phyloP scores from a whole-genome alignment of 1,140 invertebrate species.

The Heliconius hewitsoni region DNA sequence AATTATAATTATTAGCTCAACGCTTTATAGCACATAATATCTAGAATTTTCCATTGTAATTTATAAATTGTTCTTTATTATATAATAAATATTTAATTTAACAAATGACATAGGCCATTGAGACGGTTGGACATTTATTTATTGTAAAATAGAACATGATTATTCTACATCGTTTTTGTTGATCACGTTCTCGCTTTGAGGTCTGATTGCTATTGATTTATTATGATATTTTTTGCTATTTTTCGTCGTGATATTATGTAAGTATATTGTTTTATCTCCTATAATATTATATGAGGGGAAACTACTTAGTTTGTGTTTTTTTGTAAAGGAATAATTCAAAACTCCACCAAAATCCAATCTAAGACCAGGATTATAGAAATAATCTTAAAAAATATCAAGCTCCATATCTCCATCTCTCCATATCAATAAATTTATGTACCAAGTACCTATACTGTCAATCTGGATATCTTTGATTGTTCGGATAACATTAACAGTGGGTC shows the following conservation, averaged over 20 bases:
- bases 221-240: background rate
- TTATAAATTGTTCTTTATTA: background rate
- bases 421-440: no score
- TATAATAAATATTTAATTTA: background rate
- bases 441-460: no score
- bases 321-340: background rate
- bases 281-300: background rate
- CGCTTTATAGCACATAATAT: no score
- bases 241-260: background rate
- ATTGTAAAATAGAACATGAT: background rate
- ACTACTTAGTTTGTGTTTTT: background rate
- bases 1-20: no score
- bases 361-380: no score
- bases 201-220: background rate
- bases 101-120: background rate
- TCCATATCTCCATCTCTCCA: no score
- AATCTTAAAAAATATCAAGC: no score
- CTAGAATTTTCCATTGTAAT: background rate
- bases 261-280: background rate
- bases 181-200: constrained; percentile 8
- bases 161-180: background rate
- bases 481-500: no score
- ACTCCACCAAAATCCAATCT: no score
- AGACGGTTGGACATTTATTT: background rate
- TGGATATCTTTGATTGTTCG: no score